Evolutionary conservation across 1,140 invertebrate genomes (phyloP), one percentile per base, ranked within the genome.

Genomic region (Achroia grisella): DNA sequence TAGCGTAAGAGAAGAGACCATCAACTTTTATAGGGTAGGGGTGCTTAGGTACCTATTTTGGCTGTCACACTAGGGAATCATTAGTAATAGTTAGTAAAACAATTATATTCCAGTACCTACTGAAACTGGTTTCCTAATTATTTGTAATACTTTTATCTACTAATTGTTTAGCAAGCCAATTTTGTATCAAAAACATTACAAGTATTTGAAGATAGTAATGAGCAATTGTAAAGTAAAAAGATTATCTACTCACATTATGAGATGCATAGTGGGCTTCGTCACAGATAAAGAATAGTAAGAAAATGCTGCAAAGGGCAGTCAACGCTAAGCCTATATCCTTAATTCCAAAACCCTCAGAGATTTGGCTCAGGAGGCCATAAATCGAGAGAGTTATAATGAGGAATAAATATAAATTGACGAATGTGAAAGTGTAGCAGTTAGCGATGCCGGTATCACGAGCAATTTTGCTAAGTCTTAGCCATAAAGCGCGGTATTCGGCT

Each of bases 241-340:
- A 34, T 11, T 34, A 12, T 8, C 10, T 49, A 71, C 75, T 82
- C 64, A 86, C 86, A 71, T 89, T 88, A 11, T 89, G 87, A 1
- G 90, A 90, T 4, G 90, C 90, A 50, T 90, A 89, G 57, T 92
- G 90, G 0, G 90, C 90, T 61, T 91, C 88, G 50, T 92, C 90
- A 60, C 90, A 91, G 33, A 91, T 90, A 39, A 90, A 90, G 68
- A 90, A 91, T 0, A 92, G 65, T 10, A 91, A 53, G 33, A 87
- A 87, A 35, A 89, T 86, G 43, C 88, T 90, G 69, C 88, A 90
- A 3, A 87, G 59, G 0, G 89, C 90, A 2, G 90, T 91, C n/a
- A 91, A 76, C 0, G 88, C 88, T 1, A 91, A 50, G 1, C 90
- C 90, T 31, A 91, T 89, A 53, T 92, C 90, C 62, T 91, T 92